Base-by-base conservation (phyloP, 1,140 invertebrate species). In the Polyergus mexicanus region DNA sequence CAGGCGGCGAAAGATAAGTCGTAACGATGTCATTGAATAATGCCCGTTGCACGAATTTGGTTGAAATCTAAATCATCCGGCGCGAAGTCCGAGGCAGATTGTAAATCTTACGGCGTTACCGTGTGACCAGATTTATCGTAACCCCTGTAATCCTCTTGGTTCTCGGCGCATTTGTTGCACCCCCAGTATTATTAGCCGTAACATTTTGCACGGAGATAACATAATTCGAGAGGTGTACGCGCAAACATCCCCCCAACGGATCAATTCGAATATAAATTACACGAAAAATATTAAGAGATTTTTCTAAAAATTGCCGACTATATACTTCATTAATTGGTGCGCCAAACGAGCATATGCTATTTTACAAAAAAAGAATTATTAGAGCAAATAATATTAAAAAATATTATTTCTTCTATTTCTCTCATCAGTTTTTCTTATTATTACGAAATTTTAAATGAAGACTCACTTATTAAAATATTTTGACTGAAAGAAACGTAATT, bases 1-100 rank as follows among this genome's bases (percentile, higher is more conserved):
- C 87, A 89, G 84, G 87, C 88, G 86, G 47, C 75, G 58, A 87
- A 81, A 78, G 63, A 77, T 88, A 81, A 85, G 86, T 89, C 68
- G 60, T 16, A 62, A 74, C 72, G 35, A 28, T n/a, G 72, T 22
- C 66, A 86, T 84, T 75, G 84, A 78, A 89, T 77, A 88, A 81
- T 86, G 85, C 38, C 16, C 74, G 62, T 72, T 71, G 75, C 68
- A 66, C 75, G 78, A 84, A 89, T 89, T 89, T 51, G 47, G 47
- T 72, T 22, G 47, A 78, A 75, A 80, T 89, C 84, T 89, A 89
- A 89, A 89, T 89, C 80, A 80, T 85, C 41, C 86, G 47, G 81
- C 71, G 81, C 65, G 72, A 65, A 75, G 63, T 83, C 68, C 78
- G 78, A 72, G 56, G 71, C 19, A 62, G 72, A 89, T 87, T 87